Base-by-base conservation (phyloP, 2,888 invertebrate genomes). In the Aquatica leii region DNA sequence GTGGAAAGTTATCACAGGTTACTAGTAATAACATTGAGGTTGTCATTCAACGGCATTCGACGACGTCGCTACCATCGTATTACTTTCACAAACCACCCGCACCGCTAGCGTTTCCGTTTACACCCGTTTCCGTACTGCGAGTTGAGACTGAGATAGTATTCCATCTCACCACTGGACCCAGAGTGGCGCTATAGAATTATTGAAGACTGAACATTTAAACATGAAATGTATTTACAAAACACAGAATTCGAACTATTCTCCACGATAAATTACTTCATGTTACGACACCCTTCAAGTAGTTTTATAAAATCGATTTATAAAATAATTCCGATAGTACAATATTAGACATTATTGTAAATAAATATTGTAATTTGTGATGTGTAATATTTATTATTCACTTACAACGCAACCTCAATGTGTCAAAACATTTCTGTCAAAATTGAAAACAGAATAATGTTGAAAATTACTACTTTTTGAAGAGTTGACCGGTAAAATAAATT, bases 91-190 rank as follows among this genome's bases (percentile, higher is more conserved):
- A 63, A 65, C 51, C 56, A 49, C 68, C 61, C 67, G 68, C 62
- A 65, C 57, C 64, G 66, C 69, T 58, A 61, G 61, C 68, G 71
- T 68, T 66, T 71, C 72, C 70, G 73, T 69, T 71, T 66, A 68
- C 72, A 68, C 56, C 63, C 66, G 72, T 64, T 69, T 67, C 70
- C 69, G 73, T 70, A 75, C 75, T 74, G 74, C 73, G 67, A 64
- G 68, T 67, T 62, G 70, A 67, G 68, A 65, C 69, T 59, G 60
- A 52, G 54, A 57, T 62, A 67, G 70, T 65, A 59, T 57, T 53
- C 59, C 49, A 59, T 62, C 53, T 63, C 57, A 62, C 68, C 64
- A 67, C 58, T 63, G 65, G 66, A 71, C 71, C 73, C 73, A 67
- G 62, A 56, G 71, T 62, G 69, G 72, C 71, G 73, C 73, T 67